Conservation (phyloP, 2,113 vertebrate genomes). For the Harpagus bidentatus region DNA sequence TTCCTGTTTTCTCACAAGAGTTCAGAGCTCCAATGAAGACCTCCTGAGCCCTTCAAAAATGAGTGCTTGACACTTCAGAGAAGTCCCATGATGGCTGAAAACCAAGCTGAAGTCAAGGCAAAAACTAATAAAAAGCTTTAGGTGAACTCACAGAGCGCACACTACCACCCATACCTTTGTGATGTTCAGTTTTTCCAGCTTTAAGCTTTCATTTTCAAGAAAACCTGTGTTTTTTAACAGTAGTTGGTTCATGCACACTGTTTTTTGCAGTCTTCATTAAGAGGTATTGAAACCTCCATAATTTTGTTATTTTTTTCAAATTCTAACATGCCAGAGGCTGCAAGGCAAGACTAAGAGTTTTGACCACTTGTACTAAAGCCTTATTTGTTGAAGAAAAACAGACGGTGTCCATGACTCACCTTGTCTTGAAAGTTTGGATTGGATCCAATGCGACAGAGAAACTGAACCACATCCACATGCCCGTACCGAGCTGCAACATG, state of each 20-base stretch:
- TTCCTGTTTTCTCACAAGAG: not conserved
- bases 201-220: not conserved
- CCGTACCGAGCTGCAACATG: conserved; percentile 95
- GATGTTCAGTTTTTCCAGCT: not conserved
- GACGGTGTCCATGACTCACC: conserved; percentile 65
- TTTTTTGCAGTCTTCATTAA: not conserved
- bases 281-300: not conserved
- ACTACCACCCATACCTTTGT: not conserved
- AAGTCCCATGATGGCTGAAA: not conserved
- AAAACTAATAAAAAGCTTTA: not conserved
- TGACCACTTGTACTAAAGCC: not conserved
- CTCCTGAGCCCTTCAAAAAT: not conserved
- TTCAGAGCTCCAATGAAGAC: not conserved
- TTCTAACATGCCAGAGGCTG: not conserved
- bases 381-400: not conserved
- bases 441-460: conserved; percentile 88
- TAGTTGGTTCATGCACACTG: not conserved
- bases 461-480: conserved; percentile 92
- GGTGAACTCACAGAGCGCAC: not conserved
- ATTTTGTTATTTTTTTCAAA: not conserved
- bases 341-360: not conserved
- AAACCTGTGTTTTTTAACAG: not conserved
- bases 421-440: conserved; percentile 90
- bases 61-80: not conserved
- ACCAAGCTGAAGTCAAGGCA: not conserved